Evolutionary conservation across 2,797 vertebrate species (phyloP).

Genomic region (Dendrocincla tyrannina): DNA sequence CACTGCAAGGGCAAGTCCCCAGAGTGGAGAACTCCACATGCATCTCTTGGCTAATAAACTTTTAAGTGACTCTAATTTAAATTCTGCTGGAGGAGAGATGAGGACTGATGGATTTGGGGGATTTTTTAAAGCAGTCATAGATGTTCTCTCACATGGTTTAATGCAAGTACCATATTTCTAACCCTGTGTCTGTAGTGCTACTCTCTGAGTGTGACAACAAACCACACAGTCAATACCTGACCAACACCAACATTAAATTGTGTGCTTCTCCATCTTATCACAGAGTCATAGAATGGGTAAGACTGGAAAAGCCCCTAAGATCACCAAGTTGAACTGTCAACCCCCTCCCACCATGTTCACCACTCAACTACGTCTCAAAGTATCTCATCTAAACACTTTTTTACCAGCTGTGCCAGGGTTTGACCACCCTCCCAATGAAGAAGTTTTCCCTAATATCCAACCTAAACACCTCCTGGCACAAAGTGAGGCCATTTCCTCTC

Average conservation of each 20-base stretch:
- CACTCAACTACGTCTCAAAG: not conserved
- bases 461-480: not conserved
- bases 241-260: accelerated
- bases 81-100: not conserved
- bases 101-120: not conserved
- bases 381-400: too few species aligned
- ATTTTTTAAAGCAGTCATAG: not conserved
- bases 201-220: accelerated
- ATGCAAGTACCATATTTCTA: not conserved
- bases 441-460: not conserved
- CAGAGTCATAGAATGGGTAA: not conserved
- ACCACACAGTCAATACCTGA: not conserved
- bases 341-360: not conserved
- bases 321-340: not conserved
- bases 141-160: not conserved
- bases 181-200: not conserved
- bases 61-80: not conserved
- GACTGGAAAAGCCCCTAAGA: not conserved
- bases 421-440: not conserved
- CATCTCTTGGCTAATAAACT: not conserved
- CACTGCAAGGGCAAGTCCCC: accelerated
- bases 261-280: not conserved
- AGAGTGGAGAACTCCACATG: not conserved
- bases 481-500: not conserved
- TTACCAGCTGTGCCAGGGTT: not conserved